Evolutionary conservation across 2,888 invertebrate genomes (phyloP).

Genomic region (Amaurobius ferox): DNA sequence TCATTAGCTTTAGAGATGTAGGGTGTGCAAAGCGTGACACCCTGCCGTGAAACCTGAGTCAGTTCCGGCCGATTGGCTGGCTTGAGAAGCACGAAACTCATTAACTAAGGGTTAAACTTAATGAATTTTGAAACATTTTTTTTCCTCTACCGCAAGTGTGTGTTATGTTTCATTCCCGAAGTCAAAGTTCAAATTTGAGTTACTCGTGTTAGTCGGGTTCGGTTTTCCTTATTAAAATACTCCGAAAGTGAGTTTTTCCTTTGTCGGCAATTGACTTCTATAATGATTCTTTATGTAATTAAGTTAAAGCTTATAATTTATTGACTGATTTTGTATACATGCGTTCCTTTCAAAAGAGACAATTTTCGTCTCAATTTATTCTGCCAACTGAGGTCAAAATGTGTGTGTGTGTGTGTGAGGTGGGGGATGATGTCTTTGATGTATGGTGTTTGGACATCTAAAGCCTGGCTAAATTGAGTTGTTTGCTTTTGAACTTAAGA

Average conservation of each 20-base stretch:
- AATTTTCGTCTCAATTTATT: conserved; percentile 32
- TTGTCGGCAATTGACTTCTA: conserved; percentile 1
- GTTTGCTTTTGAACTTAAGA: conserved; percentile 22
- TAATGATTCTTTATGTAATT: conserved; percentile 39
- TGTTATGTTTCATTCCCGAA: conserved; percentile 51
- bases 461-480: conserved; percentile 14
- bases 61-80: conserved; percentile 20
- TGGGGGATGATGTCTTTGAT: conserved; percentile 10
- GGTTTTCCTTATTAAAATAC: background rate
- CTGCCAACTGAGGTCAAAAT: conserved; percentile 2
- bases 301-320: conserved; percentile 24
- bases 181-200: conserved; percentile 28
- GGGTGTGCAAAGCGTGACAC: conserved; percentile 49
- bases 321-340: background rate
- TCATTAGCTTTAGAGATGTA: conserved; percentile 41
- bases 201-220: background rate
- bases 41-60: conserved; percentile 55
- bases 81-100: conserved; percentile 57
- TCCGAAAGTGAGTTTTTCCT: background rate
- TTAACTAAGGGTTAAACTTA: conserved; percentile 66
- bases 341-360: background rate
- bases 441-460: conserved; percentile 13
- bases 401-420: too few relatives aligned
- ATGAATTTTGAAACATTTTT: conserved; percentile 59
- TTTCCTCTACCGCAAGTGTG: conserved; percentile 20